phyloP scores from a whole-genome alignment of 1,140 invertebrate species.

The Listronotus bonariensis region DNA sequence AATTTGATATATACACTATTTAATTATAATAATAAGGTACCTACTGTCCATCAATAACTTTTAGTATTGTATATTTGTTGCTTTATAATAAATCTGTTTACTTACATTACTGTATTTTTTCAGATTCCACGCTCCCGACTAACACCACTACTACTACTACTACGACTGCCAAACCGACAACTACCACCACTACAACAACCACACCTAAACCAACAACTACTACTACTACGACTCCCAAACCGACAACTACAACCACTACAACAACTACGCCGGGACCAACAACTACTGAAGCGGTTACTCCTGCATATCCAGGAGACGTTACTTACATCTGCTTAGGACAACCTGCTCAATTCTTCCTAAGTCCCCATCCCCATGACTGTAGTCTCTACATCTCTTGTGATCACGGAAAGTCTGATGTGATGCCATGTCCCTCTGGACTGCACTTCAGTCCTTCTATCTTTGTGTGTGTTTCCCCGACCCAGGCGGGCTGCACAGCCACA shows the following conservation, averaged over 20 bases:
- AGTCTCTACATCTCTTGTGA: constrained; percentile 17
- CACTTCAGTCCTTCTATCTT: constrained; percentile 59
- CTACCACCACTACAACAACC: neutral
- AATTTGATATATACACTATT: no score
- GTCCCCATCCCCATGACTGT: constrained; percentile 29
- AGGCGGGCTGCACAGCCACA: constrained; percentile 55
- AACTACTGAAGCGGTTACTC: neutral
- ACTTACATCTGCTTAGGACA: constrained; percentile 5
- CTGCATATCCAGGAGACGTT: constrained; percentile 9
- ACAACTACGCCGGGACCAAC: neutral
- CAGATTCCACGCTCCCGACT: no score
- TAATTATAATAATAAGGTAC: no score
- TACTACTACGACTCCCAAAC: no score
- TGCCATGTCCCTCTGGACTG: constrained; percentile 58
- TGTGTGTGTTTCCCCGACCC: constrained; percentile 60
- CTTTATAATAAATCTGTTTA: no score
- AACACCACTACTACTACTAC: no score
- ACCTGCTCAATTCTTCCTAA: constrained; percentile 24
- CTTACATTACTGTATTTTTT: no score
- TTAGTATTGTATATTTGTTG: no score
- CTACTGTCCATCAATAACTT: no score
- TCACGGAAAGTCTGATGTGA: constrained; percentile 16
- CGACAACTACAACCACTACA: neutral
- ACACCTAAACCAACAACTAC: no score
- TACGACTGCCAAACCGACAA: neutral